These are phyloP conservation scores for zebrafish (Danio rerio) DNA, from an alignment of 2,113 vertebrate genomes.

Conservation along the genomic window GRCz12tu NC_133192.1:49945001-49945500, in stretches of 20 bases:
- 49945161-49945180: slow-evolving; percentile 37
- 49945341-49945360: slow-evolving; percentile 38
- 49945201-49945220: slow-evolving; percentile 69
- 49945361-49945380: slow-evolving; percentile 61
- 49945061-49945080: slow-evolving; percentile 29
- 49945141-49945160: slow-evolving; percentile 58
- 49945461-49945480: not conserved
- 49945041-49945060: slow-evolving; percentile 6
- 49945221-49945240: slow-evolving; percentile 61
- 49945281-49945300: slow-evolving; percentile 37
- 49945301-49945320: slow-evolving; percentile 21
- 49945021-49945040: not conserved
- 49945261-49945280: slow-evolving; percentile 38
- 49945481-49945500: too few species aligned
- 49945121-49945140: slow-evolving; percentile 13
- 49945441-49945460: not conserved
- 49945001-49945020: slow-evolving; percentile 9
- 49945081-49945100: not conserved
- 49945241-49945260: slow-evolving; percentile 35
- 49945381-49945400: slow-evolving; percentile 13
- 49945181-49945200: slow-evolving; percentile 67
- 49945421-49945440: not conserved
- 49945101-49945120: not conserved
- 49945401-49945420: slow-evolving; percentile 8
- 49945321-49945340: slow-evolving; percentile 27